Percentiles rank a stretch among this genome's conserved stretches.
Evolutionary conservation across 2,113 vertebrate genomes (phyloP).

Genomic region (Daboia siamensis): DNA sequence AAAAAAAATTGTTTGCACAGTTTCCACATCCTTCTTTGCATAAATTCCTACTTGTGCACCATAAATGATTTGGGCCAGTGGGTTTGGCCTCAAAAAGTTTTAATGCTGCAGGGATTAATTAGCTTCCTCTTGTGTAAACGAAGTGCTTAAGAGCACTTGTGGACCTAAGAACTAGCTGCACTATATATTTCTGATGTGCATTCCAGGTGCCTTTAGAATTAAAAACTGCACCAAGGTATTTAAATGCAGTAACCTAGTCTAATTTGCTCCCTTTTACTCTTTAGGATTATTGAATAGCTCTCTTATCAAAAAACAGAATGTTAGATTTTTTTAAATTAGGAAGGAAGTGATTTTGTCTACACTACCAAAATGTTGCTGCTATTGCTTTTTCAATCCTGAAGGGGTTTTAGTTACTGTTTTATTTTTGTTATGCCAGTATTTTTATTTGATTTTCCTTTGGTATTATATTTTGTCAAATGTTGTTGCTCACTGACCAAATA

Average conservation of each 20-base stretch:
- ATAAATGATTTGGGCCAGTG: neutral
- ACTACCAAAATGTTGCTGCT: neutral
- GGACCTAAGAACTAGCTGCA: neutral
- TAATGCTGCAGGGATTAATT: neutral
- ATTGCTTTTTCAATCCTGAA: neutral
- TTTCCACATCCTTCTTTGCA: neutral
- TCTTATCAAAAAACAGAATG: neutral
- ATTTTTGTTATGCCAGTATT: neutral
- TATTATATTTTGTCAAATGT: neutral
- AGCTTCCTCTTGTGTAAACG: neutral
- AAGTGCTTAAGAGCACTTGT: neutral
- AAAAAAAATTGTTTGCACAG: neutral
- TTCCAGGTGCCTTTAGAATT: neutral
- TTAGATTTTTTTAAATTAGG: neutral
- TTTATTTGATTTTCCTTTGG: neutral
- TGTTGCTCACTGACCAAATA: neutral
- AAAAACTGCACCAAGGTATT: neutral
- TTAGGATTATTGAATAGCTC: neutral
- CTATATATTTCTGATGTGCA: neutral
- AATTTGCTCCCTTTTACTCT: neutral
- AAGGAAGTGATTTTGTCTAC: neutral
- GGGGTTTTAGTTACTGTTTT: neutral
- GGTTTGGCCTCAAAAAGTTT: neutral
- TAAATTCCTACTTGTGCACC: neutral
- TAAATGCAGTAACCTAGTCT: neutral